Evolutionary conservation across 2,113 vertebrate species (phyloP).

Genomic region (Aegithalos caudatus): DNA sequence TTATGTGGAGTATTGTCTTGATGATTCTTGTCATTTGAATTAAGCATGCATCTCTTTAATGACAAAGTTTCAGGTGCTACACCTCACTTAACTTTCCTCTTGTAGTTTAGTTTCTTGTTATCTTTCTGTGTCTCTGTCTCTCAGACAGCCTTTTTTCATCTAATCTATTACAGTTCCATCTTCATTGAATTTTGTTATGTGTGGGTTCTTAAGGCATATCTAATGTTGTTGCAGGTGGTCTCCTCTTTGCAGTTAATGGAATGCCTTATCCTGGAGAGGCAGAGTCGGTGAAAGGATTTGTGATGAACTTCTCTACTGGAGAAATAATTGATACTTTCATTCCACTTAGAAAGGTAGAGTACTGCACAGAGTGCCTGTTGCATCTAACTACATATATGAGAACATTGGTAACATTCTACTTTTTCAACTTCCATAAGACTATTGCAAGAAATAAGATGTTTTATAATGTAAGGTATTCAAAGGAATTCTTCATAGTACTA

Average conservation of each 20-base stretch:
- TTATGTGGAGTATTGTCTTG: not conserved
- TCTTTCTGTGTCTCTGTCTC: not conserved
- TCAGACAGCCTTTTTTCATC: not conserved
- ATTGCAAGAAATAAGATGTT: not conserved
- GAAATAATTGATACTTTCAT: constrained; percentile 87
- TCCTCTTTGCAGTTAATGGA: constrained; percentile 91
- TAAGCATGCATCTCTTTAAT: not conserved
- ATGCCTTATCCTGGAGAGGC: constrained; percentile 72
- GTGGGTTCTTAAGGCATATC: not conserved
- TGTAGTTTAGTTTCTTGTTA: not conserved
- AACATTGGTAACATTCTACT: not conserved
- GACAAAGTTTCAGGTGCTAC: not conserved
- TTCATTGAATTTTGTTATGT: not conserved
- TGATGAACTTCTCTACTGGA: constrained; percentile 89
- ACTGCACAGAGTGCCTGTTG: not conserved
- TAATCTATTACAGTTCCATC: not conserved
- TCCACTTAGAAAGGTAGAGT: constrained; percentile 85
- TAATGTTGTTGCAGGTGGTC: constrained; percentile 76
- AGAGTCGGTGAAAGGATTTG: constrained; percentile 84
- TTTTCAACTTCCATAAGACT: not conserved
- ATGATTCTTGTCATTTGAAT: not conserved
- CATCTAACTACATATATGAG: not conserved
- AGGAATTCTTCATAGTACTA: not conserved
- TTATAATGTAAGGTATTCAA: not conserved
- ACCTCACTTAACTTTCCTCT: not conserved